Conservation (phyloP, 2,113 vertebrate genomes). For the Tyto alba region DNA sequence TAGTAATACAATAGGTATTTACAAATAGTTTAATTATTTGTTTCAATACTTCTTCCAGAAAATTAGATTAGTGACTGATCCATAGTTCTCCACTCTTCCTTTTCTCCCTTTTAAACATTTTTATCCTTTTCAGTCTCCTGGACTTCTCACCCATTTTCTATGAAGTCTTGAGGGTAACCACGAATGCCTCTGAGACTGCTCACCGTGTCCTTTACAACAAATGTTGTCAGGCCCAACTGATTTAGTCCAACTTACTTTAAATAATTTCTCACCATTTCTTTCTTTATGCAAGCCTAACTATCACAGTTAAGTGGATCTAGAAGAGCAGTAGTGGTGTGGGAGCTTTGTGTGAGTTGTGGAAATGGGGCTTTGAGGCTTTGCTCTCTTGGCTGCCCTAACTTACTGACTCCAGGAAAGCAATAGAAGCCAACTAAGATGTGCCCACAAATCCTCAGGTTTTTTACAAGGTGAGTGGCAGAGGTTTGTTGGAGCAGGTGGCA, state of each 20-base stretch:
- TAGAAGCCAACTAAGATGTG: neutral
- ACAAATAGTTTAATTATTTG: neutral
- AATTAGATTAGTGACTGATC: neutral
- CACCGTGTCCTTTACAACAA: neutral
- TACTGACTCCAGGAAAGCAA: neutral
- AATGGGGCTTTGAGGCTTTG: neutral
- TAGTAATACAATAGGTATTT: too few species aligned
- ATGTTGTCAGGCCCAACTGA: neutral
- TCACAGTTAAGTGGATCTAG: neutral
- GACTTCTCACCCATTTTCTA: rapidly evolving
- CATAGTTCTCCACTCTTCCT: neutral
- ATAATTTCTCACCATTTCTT: neutral
- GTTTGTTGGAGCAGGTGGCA: neutral
- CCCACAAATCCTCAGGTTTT: neutral
- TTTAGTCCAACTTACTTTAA: neutral
- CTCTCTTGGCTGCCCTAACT: neutral
- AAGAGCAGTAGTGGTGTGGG: neutral
- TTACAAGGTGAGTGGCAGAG: neutral
- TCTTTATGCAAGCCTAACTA: neutral
- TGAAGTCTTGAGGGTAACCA: neutral
- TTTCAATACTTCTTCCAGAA: neutral
- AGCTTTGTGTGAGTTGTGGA: neutral
- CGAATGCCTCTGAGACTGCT: neutral
- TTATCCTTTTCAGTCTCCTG: neutral
- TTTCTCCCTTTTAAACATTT: neutral